These are phyloP conservation scores for Lucilia sericata DNA, from an alignment of 1,140 invertebrate species.

Conservation along the genomic window DNA sequence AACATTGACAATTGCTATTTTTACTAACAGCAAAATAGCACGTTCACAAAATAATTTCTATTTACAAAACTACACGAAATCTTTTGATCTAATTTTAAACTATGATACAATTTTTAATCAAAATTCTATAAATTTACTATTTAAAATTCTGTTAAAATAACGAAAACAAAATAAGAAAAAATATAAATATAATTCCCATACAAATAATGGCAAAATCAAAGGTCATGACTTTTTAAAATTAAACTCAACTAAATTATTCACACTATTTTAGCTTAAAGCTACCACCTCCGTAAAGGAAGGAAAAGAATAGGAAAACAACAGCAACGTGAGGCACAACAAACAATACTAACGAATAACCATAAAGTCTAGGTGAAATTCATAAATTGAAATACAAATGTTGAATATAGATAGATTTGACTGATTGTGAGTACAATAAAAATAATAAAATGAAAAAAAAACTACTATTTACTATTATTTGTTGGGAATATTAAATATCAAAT, in stretches of 20 bases:
- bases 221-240: conserved; percentile 36
- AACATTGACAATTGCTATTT: too few species aligned
- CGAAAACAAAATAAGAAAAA: too few species aligned
- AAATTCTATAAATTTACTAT: neutral
- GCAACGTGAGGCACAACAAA: neutral
- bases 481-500: neutral
- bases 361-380: conserved; percentile 37
- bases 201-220: conserved; percentile 21
- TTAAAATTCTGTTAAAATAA: neutral
- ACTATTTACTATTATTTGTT: conserved; percentile 7
- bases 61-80: too few species aligned
- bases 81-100: neutral
- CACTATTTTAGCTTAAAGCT: too few species aligned
- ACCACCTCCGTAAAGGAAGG: too few species aligned
- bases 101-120: neutral
- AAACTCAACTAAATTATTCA: neutral
- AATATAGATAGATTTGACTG: neutral
- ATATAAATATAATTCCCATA: neutral
- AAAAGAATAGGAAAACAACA: neutral
- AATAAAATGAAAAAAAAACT: neutral
- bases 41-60: too few species aligned
- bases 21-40: too few species aligned
- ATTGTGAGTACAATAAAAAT: too few species aligned
- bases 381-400: neutral
- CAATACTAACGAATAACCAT: conserved; percentile 3